A percentile compares a stretch with the other conserved stretches of the same genome.
Conservation (phyloP, 2,888 invertebrate genomes). For the Chrysopilus asiliformis region DNA sequence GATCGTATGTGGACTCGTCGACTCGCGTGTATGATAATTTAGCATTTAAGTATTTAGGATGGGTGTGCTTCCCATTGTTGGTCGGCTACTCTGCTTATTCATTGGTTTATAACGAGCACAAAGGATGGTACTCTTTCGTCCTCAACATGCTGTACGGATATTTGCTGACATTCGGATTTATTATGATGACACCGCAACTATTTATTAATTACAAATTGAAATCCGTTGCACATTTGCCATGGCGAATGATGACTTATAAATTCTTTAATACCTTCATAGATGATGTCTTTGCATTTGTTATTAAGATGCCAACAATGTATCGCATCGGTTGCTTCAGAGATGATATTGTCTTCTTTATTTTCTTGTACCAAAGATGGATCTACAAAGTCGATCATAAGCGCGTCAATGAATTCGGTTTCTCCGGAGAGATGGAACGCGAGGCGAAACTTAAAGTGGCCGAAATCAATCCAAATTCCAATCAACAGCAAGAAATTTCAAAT, state of each 20-base stretch:
- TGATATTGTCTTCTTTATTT: constrained; percentile 97
- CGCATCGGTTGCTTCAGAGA: constrained; percentile 96
- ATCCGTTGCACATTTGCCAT: constrained; percentile 97
- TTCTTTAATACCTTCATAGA: constrained; percentile 99
- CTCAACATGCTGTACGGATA: constrained; percentile 96
- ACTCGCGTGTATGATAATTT: constrained; percentile 89
- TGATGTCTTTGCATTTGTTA: constrained; percentile 99
- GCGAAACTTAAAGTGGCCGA: constrained; percentile 18
- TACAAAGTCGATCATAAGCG: constrained; percentile 93
- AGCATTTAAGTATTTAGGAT: constrained; percentile 93
- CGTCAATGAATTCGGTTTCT: constrained; percentile 97
- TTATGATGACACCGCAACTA: constrained; percentile 99
- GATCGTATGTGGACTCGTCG: constrained; percentile 88
- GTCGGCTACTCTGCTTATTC: constrained; percentile 92
- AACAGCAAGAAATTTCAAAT: not conserved
- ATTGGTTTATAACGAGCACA: constrained; percentile 88
- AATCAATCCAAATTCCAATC: not conserved
- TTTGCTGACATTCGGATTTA: constrained; percentile 95
- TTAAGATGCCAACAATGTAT: constrained; percentile 99
- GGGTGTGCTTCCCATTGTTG: constrained; percentile 88
- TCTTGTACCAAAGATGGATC: constrained; percentile 97
- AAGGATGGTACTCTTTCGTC: constrained; percentile 98
- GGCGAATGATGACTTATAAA: constrained; percentile 99
- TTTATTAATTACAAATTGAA: constrained; percentile 99
- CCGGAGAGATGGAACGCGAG: constrained; percentile 73